A percentile compares a stretch with the other conserved stretches of the same genome.
phyloP scores from a whole-genome alignment of 2,113 vertebrate species.

The Saguinus midas region DNA sequence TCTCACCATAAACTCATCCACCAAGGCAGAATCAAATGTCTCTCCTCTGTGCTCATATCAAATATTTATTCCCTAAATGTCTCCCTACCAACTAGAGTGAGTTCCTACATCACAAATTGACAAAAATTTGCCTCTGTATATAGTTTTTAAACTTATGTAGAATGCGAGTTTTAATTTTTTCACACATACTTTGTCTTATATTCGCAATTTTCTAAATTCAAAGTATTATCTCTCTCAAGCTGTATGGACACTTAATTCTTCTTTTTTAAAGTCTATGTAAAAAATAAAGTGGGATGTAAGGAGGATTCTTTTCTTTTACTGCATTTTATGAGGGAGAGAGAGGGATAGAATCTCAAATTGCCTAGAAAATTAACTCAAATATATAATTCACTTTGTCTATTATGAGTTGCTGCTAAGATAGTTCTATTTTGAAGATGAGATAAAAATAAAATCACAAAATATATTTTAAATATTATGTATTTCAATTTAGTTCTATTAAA shows the following conservation, averaged over 20 bases:
- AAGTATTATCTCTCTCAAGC: background rate
- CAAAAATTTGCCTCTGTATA: background rate
- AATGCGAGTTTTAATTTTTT: background rate
- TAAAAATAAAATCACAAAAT: background rate
- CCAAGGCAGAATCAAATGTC: background rate
- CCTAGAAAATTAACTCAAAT: constrained; percentile 1
- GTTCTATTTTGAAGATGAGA: background rate
- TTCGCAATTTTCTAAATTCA: background rate
- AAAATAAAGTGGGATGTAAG: background rate
- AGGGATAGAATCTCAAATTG: background rate
- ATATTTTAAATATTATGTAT: background rate
- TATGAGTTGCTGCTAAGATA: background rate
- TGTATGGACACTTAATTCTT: background rate
- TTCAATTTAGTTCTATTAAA: background rate
- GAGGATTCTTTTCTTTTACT: background rate
- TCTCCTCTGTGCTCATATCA: background rate
- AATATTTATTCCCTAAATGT: background rate
- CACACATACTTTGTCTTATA: background rate
- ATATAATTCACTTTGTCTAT: background rate
- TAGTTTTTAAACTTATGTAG: background rate
- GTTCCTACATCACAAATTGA: rapidly evolving
- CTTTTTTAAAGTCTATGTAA: background rate
- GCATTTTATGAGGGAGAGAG: background rate
- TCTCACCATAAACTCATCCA: no score
- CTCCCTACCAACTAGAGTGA: background rate